Evolutionary conservation across 2,888 invertebrate genomes (phyloP), one percentile per base, ranked within the genome.

Genomic region (Uloborus plumipes): DNA sequence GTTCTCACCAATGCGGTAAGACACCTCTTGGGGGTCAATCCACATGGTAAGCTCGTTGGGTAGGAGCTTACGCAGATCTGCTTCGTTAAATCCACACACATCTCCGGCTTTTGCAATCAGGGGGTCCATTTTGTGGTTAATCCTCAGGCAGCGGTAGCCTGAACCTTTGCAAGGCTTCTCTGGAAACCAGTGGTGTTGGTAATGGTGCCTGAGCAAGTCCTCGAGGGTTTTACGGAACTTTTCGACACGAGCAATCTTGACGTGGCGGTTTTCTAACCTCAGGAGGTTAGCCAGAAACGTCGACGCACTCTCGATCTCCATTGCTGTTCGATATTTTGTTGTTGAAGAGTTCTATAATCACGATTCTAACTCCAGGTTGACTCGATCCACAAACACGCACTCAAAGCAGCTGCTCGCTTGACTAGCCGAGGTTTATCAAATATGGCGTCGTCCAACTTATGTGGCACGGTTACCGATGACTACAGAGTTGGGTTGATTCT

Each of bases 21-120:
- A 91, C 14, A 94, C 94, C 89, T 94, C 93, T 86, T 91, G 90
- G 1, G 94, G 94, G 88, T 94, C 94, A 85, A 94, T 93, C 94
- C 94, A 94, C 89, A 94, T 92, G 53, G 94, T 94, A 18, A 94
- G 90, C 89, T 94, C 94, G 87, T 91, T 91, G 49, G 94, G 94
- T 85, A 93, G 91, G 73, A 91, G 87, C 75, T 88, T 89, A 85
- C 91, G 91, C 78, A 93, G 89, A 86, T 91, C 90, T 84, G 91
- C 90, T 14, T 85, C 84, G 85, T 92, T 92, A 55, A 93, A 89
- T 73, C 93, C 93, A 87, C 92, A 92, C 86, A 91, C 91, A 79
- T 90, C 90, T 39, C 93, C 93, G 47, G 93, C 93, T 88, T 91
- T 90, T 76, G 92, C 91, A 86, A 94, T 91, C 65, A 93, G 91